These are phyloP conservation scores for Trichechus manatus DNA, from an alignment of 2,113 vertebrate genomes.

Conservation along the genomic window DNA sequence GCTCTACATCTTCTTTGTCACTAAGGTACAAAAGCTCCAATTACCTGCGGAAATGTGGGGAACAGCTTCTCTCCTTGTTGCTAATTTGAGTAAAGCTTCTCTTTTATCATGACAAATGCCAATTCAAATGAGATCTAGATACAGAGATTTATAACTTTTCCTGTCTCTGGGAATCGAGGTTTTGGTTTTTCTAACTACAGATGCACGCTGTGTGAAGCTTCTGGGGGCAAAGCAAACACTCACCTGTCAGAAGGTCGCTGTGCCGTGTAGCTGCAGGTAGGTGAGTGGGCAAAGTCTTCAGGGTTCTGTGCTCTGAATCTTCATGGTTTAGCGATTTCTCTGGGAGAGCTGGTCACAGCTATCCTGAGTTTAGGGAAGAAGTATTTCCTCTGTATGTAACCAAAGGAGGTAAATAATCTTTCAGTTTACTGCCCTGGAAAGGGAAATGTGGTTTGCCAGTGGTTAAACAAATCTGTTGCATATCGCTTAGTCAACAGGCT, in stretches of 20 bases:
- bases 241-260: constrained; percentile 27
- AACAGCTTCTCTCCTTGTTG: constrained; percentile 37
- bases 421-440: constrained; percentile 71
- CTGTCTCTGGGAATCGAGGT: neutral
- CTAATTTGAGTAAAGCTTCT: constrained; percentile 68
- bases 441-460: constrained; percentile 78
- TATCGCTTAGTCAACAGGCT: constrained; percentile 69
- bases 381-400: constrained; percentile 82
- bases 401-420: constrained; percentile 65
- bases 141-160: constrained; percentile 23
- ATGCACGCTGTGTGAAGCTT: neutral
- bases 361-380: constrained; percentile 78
- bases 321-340: constrained; percentile 66
- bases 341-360: constrained; percentile 65
- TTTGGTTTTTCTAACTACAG: constrained; percentile 39
- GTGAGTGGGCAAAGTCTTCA: accelerated
- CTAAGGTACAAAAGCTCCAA: constrained; percentile 49
- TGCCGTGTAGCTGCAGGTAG: neutral
- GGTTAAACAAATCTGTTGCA: constrained; percentile 70
- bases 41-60: constrained; percentile 46
- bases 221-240: constrained; percentile 38
- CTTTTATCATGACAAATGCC: constrained; percentile 67
- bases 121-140: constrained; percentile 50
- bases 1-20: constrained; percentile 49
- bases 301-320: neutral